Base-by-base conservation (phyloP, 1,140 invertebrate genomes). In the Agraylea sexmaculata region DNA sequence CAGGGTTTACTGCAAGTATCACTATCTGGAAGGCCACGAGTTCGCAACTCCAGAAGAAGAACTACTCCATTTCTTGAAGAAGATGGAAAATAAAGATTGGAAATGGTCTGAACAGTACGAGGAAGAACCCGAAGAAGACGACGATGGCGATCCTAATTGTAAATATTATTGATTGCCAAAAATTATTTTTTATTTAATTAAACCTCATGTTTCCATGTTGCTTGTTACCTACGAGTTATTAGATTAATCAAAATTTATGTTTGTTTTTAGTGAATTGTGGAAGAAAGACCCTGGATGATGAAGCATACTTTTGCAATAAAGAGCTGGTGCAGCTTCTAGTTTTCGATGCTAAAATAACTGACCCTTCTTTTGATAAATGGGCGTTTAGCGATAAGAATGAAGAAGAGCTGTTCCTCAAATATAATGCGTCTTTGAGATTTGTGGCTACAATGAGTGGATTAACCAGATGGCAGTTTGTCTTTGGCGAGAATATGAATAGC, bases 361-460 rank as follows among this genome's bases (percentile, higher is more conserved):
- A 83, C 29, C 70, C 70, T 2, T 77, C 75, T 42, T 89, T 83
- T 43, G 65, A 70, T 23, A 58, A 60, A 13, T 77, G 74, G 67
- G 59, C 67, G 2, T 75, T 74, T 28, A 62, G 66, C 7, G 67
- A 66, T 10, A 55, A 68, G 0, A 58, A 64, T 29, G 62, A 71
- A 31, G 58, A 53, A n/a, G 61, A 68, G 8, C 51, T 83, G 1
- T 72, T 78, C 2, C 52, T 65, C 28, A 53, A 59, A n/a, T 87
- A 82, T 46, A 75, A 79, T 31, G 75, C 76, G 2, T 78, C 73
- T 32, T 55, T 85, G 6, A 69, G 83, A 22, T 93, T 89, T 58
- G 78, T 90, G 13, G 83, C 86, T 0, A 92, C 87, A 0, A 83
- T 88, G 53, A 89, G 86, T 55, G 89, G 89, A 0, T 56, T 93